Percentiles rank a stretch among this genome's conserved stretches.
Evolutionary conservation across 1,140 invertebrate genomes (phyloP).

Genomic region (Hyles vespertilio): DNA sequence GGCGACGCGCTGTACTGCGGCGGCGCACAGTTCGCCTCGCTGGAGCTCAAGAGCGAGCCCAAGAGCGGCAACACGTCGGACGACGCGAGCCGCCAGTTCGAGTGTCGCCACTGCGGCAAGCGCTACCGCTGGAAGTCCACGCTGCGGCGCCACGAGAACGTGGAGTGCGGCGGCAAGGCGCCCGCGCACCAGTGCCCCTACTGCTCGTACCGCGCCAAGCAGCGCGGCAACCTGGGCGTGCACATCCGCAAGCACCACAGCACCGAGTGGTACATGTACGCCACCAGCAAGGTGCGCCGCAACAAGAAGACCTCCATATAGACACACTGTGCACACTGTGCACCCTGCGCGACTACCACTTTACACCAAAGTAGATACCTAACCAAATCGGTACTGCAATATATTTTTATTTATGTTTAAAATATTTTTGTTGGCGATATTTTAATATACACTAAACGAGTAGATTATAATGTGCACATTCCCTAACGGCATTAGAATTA

Average conservation of each 20-base stretch:
- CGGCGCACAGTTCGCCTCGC: constrained; percentile 62
- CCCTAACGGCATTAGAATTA: constrained; percentile 64
- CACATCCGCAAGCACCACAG: constrained; percentile 87
- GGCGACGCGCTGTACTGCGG: constrained; percentile 41
- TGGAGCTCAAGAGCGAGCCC: constrained; percentile 60
- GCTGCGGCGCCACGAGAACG: constrained; percentile 87
- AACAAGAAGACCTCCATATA: constrained; percentile 62
- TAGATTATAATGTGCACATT: constrained; percentile 70
- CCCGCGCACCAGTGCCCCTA: constrained; percentile 88
- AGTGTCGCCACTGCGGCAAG: constrained; percentile 87
- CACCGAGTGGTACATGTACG: constrained; percentile 69
- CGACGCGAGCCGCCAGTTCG: constrained; percentile 82
- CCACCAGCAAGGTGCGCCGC: constrained; percentile 66
- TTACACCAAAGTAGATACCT: constrained; percentile 69
- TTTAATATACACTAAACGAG: constrained; percentile 61
- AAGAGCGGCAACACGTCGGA: constrained; percentile 49
- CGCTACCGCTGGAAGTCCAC: constrained; percentile 89
- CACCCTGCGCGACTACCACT: constrained; percentile 9
- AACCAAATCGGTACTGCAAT: constrained; percentile 72
- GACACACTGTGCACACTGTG: neutral
- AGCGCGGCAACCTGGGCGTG: constrained; percentile 87
- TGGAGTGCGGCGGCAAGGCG: constrained; percentile 91
- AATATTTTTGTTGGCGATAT: constrained; percentile 61
- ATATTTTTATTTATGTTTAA: constrained; percentile 67
- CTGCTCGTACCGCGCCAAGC: constrained; percentile 87